phyloP scores from a whole-genome alignment of 2,888 invertebrate genomes.

The Cryptus armator region DNA sequence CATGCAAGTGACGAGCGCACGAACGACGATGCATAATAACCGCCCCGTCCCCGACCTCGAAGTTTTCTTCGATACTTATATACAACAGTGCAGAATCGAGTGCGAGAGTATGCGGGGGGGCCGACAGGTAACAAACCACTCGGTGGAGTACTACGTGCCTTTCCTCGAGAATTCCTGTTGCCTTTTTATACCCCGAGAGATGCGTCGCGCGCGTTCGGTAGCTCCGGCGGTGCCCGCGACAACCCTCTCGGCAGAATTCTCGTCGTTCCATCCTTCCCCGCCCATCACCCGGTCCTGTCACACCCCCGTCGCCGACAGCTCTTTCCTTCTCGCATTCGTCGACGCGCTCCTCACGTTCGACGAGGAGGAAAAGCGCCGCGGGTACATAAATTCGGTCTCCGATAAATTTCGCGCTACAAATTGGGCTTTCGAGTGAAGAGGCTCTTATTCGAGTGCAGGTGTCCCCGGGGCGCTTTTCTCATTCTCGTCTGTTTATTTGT shows the following conservation, averaged over 20 bases:
- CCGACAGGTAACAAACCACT: conserved; percentile 22
- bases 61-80: background rate
- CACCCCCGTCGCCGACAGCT: conserved; percentile 13
- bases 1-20: background rate
- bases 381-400: conserved; percentile 52
- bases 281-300: conserved; percentile 4
- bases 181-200: conserved; percentile 19
- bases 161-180: conserved; percentile 34
- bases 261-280: conserved; percentile 2
- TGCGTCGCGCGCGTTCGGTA: conserved; percentile 28
- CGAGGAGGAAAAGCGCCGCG: conserved; percentile 2
- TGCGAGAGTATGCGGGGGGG: background rate
- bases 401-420: conserved; percentile 59
- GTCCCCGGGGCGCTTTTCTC: conserved; percentile 27
- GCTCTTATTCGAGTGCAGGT: conserved; percentile 46
- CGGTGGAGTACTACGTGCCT: conserved; percentile 42
- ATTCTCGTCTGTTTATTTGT: conserved; percentile 11
- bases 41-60: background rate
- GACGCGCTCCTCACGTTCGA: conserved; percentile 4
- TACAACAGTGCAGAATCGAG: background rate
- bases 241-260: conserved; percentile 23
- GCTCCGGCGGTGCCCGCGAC: conserved; percentile 3
- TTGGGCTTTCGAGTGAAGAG: conserved; percentile 63
- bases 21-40: conserved; percentile 2
- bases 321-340: conserved; percentile 42